Evolutionary conservation across 2,113 vertebrate species (phyloP).

Genomic region (Coturnix japonica): DNA sequence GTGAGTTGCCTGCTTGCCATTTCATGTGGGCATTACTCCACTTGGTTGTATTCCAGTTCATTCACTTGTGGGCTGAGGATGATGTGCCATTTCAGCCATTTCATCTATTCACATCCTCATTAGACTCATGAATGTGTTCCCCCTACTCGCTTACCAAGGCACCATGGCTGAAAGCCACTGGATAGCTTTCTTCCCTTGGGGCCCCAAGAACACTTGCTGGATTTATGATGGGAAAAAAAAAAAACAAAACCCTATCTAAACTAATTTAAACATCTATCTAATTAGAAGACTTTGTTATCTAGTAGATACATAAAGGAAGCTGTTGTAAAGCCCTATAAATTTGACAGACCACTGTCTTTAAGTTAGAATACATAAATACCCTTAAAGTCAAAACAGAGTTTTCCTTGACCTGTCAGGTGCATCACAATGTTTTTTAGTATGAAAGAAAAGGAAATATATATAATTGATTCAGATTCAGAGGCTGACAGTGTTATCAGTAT

Average conservation of each 20-base stretch:
- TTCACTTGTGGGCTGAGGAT: neutral
- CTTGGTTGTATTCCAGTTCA: neutral
- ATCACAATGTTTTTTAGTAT: neutral
- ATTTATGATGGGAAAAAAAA: neutral
- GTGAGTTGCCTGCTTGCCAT: neutral
- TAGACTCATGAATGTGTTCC: neutral
- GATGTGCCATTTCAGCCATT: neutral
- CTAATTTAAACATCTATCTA: neutral
- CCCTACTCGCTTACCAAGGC: neutral
- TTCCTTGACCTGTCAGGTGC: neutral
- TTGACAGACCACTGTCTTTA: neutral
- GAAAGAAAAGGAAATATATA: neutral
- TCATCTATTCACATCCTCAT: neutral
- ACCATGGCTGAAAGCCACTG: neutral
- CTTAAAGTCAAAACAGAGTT: neutral
- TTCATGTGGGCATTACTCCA: fast-evolving
- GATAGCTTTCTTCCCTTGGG: neutral
- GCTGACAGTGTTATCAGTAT: neutral
- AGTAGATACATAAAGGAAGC: neutral
- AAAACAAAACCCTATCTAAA: neutral
- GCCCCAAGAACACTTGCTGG: fast-evolving
- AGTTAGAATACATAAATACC: neutral
- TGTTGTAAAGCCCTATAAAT: neutral
- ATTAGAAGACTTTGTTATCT: neutral
- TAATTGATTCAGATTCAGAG: neutral